Evolutionary conservation across 2,113 vertebrate genomes (phyloP), one percentile per base, ranked within the genome.

Genomic region (Phocoena phocoena): DNA sequence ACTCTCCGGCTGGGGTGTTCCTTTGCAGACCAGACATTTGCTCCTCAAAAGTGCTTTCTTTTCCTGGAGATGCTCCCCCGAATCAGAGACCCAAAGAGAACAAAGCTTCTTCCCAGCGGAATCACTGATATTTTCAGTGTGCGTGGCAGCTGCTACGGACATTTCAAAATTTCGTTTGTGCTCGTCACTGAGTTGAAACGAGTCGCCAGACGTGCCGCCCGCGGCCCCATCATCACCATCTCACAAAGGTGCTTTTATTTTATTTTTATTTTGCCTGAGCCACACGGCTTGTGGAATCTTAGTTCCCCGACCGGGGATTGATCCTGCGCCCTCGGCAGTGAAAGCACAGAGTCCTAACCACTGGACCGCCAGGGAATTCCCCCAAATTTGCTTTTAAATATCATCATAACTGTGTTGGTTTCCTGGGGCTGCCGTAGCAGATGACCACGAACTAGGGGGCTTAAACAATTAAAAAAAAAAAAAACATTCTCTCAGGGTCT

Each of bases 1-100:
- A 3, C 62, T 26, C 25, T 1, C 18, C 23, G 53, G 17, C 13
- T 14, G 0, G 10, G 0, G 10, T 5, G 3, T 58, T 31, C 18
- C 38, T 47, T 63, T 26, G 55, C 62, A 47, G 70, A 12, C 12
- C 26, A 50, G n/a, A 76, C 6, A 13, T 38, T 60, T 0, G 1
- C 55, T 79, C 47, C 3, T 71, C 50, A 73, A 88, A 73, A 14
- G 38, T 26, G 17, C 36, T 62, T 53, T 44, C 28, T 79, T 15
- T 71, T 20, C 60, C 63, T 36, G 68, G 20, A 60, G 2, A 10
- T 8, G 14, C 36, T 63, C 21, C 73, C n/a, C 74, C 33, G 28
- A 36, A 36, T 36, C 44, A 38, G 38, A 89, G 25, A 80, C 58
- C 41, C 28, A 15, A 62, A 87, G 47, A 74, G 14, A 17, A 11